phyloP scores from a whole-genome alignment of 2,113 vertebrate genomes.

The Cyrtonyx montezumae region DNA sequence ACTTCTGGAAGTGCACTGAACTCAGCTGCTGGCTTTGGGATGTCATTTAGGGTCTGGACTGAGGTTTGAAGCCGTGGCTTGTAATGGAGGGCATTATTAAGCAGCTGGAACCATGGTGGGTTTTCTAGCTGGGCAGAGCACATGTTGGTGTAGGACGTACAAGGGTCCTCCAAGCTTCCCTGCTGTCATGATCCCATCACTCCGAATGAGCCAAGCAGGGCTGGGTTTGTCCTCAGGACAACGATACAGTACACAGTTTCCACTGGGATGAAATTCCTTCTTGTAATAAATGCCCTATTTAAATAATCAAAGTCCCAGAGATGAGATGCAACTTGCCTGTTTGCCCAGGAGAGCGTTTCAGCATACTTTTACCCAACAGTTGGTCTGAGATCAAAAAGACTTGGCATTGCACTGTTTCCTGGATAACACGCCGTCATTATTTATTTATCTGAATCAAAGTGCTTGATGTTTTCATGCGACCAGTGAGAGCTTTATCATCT shows the following conservation, averaged over 20 bases:
- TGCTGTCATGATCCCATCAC: accelerated
- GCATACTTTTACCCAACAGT: slow-evolving; percentile 64
- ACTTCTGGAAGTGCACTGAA: not conserved
- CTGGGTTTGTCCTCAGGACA: not conserved
- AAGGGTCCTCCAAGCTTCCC: not conserved
- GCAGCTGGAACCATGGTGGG: not conserved
- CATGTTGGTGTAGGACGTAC: not conserved
- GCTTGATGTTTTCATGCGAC: slow-evolving; percentile 56
- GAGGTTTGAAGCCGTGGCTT: not conserved
- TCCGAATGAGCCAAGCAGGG: not conserved
- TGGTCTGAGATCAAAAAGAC: slow-evolving; percentile 70
- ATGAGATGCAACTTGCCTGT: not conserved
- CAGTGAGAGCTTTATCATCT: slow-evolving; percentile 57
- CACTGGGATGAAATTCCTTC: not conserved
- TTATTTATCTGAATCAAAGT: slow-evolving; percentile 70
- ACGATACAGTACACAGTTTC: not conserved
- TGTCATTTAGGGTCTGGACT: not conserved
- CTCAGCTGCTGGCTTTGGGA: not conserved
- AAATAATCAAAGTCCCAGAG: slow-evolving; percentile 35
- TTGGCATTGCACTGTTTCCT: slow-evolving; percentile 53
- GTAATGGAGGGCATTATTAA: not conserved
- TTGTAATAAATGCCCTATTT: slow-evolving; percentile 41
- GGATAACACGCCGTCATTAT: slow-evolving; percentile 67
- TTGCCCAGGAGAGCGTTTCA: slow-evolving; percentile 43
- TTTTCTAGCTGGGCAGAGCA: not conserved